Conservation (phyloP, 2,797 vertebrate genomes). For the Phrynocephalus guinanensis region DNA sequence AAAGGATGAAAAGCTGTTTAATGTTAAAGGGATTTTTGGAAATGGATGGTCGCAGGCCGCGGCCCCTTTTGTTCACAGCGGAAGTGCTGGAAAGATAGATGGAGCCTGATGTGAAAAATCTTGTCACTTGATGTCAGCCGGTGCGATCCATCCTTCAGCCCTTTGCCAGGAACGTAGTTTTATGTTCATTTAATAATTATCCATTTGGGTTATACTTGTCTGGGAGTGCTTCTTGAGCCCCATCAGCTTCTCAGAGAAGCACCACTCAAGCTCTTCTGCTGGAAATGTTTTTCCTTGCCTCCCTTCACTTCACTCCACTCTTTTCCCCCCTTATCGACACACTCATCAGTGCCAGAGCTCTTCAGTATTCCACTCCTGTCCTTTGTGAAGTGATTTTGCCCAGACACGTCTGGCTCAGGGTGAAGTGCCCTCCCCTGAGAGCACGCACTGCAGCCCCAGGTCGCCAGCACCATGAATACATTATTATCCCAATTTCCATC, state of each 20-base stretch:
- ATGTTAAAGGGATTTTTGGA: constrained; percentile 74
- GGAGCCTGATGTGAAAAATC: constrained; percentile 72
- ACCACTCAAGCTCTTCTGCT: constrained; percentile 86
- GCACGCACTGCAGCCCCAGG: constrained; percentile 96
- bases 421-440: constrained; percentile 99
- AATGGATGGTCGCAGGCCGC: constrained; percentile 72
- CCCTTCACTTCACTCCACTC: constrained; percentile 84
- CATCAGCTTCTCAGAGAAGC: constrained; percentile 89
- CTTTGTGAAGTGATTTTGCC: constrained; percentile 99
- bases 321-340: constrained; percentile 81
- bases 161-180: constrained; percentile 79
- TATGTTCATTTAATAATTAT: constrained; percentile 86
- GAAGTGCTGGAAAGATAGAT: constrained; percentile 69
- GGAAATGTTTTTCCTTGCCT: constrained; percentile 84
- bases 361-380: constrained; percentile 99
- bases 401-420: constrained; percentile 99
- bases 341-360: constrained; percentile 88
- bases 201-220: constrained; percentile 85
- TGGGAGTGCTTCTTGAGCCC: constrained; percentile 86
- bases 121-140: constrained; percentile 74
- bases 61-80: constrained; percentile 64
- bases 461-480: constrained; percentile 99
- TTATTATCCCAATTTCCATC: constrained; percentile 99
- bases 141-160: constrained; percentile 74
- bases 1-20: constrained; percentile 66